A percentile compares a stretch with the other conserved stretches of the same genome.
Evolutionary conservation across 2,797 vertebrate genomes (phyloP).

Genomic region (Tolypeutes matacus): DNA sequence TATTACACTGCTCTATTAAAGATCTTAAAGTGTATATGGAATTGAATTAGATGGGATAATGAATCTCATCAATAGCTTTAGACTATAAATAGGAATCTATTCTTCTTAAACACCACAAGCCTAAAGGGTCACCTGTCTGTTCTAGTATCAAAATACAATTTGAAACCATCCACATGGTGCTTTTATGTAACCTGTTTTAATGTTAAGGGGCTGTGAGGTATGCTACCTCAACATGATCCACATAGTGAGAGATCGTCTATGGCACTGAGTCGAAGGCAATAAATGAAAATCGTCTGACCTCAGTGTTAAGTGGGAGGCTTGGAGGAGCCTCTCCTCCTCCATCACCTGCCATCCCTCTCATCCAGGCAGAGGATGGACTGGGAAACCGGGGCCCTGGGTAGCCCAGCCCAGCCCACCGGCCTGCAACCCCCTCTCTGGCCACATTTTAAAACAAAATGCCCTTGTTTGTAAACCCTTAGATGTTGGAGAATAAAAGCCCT

Average conservation of each 20-base stretch:
- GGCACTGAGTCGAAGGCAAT: constrained; percentile 52
- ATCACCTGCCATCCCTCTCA: too few species aligned
- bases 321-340: too few species aligned
- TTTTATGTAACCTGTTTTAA: not conserved
- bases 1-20: not conserved
- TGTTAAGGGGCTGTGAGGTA: not conserved
- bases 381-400: too few species aligned
- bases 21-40: not conserved
- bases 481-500: too few species aligned
- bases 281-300: constrained; percentile 63
- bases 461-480: too few species aligned
- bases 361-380: too few species aligned
- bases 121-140: not conserved
- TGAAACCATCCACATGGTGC: not conserved
- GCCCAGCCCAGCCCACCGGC: too few species aligned
- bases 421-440: too few species aligned
- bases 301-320: too few species aligned
- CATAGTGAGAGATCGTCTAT: not conserved
- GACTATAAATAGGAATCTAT: not conserved
- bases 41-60: not conserved
- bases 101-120: not conserved
- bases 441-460: too few species aligned
- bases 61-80: not conserved
- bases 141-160: not conserved
- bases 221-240: not conserved